Base-by-base conservation (phyloP, 2,113 vertebrate genomes). In the Corapipo altera region DNA sequence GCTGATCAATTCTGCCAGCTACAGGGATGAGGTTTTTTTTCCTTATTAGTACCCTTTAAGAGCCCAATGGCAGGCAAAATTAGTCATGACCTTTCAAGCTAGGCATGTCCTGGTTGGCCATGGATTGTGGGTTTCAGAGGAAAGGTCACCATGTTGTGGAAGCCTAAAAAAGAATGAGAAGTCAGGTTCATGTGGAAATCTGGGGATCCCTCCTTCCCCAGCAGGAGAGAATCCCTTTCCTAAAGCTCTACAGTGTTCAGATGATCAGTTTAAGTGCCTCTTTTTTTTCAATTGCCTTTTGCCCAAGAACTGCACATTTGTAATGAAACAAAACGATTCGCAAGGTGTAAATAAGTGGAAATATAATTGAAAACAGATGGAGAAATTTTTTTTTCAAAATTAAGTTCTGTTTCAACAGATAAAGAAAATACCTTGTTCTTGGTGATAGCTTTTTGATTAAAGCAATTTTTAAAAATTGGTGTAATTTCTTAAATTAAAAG, bases 151-250 rank as follows among this genome's bases (percentile, higher is more conserved):
- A 81, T 94, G 91, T 13, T 96, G 91, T 96, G 88, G 91, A 93
- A 90, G 89, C 94, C 96, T 96, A 96, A 96, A 96, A 96, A 91
- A 95, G 89, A 95, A 95, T 95, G 88, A 96, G 70, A 96, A 93
- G 83, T 95, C 94, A 95, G 67, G 71, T 89, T 95, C 89, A 94
- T 57, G 82, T 77, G 71, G 92, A 69, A 92, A 95, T 52, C 11
- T 91, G 78, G 93, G 90, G 77, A 78, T 89, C 76, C 83, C 83
- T 81, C 88, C 52, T 93, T 91, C 61, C 79, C 91, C 94, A 87
- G 43, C 41, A 88, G 93, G 89, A 82, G 24, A 91, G 75, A 88
- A 90, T 88, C 59, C 27, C 22, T 91, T 88, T 57, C 19, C 57
- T 92, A 81, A 75, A 89, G n/a, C 12, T 91, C 33, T 85, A 9